These are phyloP conservation scores for Cydia fagiglandana DNA, from an alignment of 1,140 invertebrate genomes.

Conservation along the genomic window DNA sequence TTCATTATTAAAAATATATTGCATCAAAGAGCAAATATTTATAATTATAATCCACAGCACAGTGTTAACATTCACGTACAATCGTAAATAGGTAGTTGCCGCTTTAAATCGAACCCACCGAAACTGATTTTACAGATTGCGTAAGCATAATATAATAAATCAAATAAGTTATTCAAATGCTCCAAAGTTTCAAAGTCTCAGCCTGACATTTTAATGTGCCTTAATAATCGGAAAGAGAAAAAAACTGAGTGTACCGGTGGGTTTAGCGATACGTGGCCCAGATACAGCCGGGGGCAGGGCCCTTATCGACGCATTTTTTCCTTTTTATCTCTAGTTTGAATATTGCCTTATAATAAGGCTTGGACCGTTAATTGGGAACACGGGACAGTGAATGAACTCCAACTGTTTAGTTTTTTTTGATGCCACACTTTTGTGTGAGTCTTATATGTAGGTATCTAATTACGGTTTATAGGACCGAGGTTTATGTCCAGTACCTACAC, in stretches of 20 bases:
- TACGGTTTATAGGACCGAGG: neutral
- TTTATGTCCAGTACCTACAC: too few relatives aligned
- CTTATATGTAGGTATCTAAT: neutral
- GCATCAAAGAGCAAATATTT: too few relatives aligned
- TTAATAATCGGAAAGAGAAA: constrained; percentile 73
- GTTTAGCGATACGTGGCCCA: constrained; percentile 62
- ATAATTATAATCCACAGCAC: too few relatives aligned
- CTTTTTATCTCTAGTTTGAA: constrained; percentile 67
- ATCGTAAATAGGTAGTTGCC: too few relatives aligned
- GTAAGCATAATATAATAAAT: neutral
- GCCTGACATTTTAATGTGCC: constrained; percentile 74
- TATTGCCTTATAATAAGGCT: constrained; percentile 68
- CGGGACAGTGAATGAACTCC: constrained; percentile 67
- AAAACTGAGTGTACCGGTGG: constrained; percentile 69
- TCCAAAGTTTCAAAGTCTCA: constrained; percentile 52
- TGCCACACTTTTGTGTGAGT: neutral
- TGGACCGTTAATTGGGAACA: constrained; percentile 63
- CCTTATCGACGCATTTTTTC: constrained; percentile 54
- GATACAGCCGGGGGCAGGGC: constrained; percentile 64
- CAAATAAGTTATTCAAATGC: constrained; percentile 1
- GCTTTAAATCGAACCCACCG: too few relatives aligned
- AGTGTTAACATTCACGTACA: too few relatives aligned
- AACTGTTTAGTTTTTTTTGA: constrained; percentile 43
- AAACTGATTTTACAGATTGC: neutral
- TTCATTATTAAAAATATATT: too few relatives aligned